Base-by-base conservation (phyloP, 2,113 vertebrate genomes). In the Scartelaos histophorus region DNA sequence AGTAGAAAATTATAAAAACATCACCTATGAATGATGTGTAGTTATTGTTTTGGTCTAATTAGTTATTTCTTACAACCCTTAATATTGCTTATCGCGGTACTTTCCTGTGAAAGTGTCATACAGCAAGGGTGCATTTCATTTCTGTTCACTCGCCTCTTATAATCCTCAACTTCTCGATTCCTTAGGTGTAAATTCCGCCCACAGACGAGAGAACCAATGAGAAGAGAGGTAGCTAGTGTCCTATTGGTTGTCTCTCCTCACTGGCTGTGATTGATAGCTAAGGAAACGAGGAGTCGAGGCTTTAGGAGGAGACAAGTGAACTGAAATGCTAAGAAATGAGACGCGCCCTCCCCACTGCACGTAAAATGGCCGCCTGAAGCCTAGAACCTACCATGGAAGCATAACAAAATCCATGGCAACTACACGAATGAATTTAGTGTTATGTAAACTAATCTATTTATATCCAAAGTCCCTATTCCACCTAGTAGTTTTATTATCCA, bases 341-440 rank as follows among this genome's bases (percentile, higher is more conserved):
- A 54, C 9, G 7, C 6, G 17, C 9, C 38, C 38, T 81, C 79
- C 58, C 62, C 71, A 58, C 74, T 71, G 51, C 73, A 86, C 82
- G 78, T 88, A 91, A 91, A 91, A 91, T 91, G 90, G 90, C 90
- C 76, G 88, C 81, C 34, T 35, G 15, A 15, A 49, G 24, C 21
- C 19, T 29, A 7, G 10, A 45, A 29, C 2, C 29, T 29, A 29
- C 29, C 29, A 29, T 29, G 29, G 29, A 29, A 29, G 29, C 4
- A 2, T 29, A 29, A 4, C 4, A 29, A 29, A 4, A 29, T 29
- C 29, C 29, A 29, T 29, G 29, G 4, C 2, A 43, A 43, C 25
- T 38, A 38, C 61, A 35, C 9, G 35, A 64, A 64, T 38, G 25
- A 17, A 2, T 10, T 22, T 7, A 7, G 49, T 49, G 15, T 17